These are phyloP conservation scores for Haemorhous mexicanus DNA, from an alignment of 2,113 vertebrate genomes.

Conservation along the genomic window DNA sequence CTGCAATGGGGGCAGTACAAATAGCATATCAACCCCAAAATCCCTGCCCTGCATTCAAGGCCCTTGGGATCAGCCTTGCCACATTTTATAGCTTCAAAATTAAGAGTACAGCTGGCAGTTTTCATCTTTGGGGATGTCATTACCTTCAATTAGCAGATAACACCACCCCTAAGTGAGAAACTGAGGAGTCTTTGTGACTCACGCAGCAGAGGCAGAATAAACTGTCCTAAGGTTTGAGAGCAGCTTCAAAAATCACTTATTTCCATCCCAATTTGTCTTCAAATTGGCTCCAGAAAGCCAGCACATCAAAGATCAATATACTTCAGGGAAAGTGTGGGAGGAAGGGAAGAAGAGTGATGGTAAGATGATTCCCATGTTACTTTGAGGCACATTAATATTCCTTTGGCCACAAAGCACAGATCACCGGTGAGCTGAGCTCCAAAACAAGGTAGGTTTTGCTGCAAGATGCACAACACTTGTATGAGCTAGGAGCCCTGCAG, in stretches of 20 bases:
- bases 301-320: background rate
- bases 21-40: background rate
- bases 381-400: background rate
- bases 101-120: background rate
- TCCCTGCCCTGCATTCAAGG: background rate
- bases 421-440: background rate
- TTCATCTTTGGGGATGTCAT: background rate
- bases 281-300: background rate
- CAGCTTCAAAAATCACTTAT: background rate
- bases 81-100: background rate
- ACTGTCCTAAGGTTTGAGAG: background rate
- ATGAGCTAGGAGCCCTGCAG: background rate
- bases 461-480: background rate
- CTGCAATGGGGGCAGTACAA: background rate
- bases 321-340: background rate
- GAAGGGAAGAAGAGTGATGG: background rate
- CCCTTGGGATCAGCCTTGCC: background rate
- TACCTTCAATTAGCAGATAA: background rate
- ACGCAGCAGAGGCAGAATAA: background rate
- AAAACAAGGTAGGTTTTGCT: background rate
- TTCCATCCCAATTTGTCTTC: background rate
- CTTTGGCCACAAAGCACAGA: conserved; percentile 40
- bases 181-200: background rate
- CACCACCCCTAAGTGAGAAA: background rate
- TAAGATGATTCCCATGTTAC: background rate